Base-by-base conservation (phyloP, 1,140 invertebrate species). In the Sycophila sp. region DNA sequence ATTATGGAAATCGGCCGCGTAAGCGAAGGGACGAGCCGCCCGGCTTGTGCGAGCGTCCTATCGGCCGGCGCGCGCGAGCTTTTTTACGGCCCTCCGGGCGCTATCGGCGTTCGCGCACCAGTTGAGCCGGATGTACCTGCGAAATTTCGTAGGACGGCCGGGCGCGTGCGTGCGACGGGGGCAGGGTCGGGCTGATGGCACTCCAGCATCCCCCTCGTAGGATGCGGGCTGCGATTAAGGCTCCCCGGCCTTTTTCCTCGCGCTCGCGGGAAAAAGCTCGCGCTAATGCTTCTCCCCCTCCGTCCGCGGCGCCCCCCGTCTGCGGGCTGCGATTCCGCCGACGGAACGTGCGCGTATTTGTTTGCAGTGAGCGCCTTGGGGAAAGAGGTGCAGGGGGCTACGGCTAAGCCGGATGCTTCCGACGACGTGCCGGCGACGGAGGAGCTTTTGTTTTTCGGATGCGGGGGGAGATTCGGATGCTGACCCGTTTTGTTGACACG, bases 391-490 rank as follows among this genome's bases (percentile, higher is more conserved):
- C 40, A 47, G 42, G n/a, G 15, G 1, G 63, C 24, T 55, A 15
- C 28, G 32, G 40, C 17, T 58, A 59, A 68, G 65, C 55, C 59
- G 30, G 28, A 59, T 67, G 49, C n/a, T 63, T 22, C n/a, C 62
- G 28, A n/a, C n/a, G n/a, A n/a, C n/a, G n/a, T n/a, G n/a, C n/a
- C 28, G 47, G 47, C 6, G 17, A 59, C 19, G 40, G 38, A 22
- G 15, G 28, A 15, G 42, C 38, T 55, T 68, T 68, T 68, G 65
- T 68, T 68, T 68, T 68, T 49, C 65, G 65, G 55, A 68, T 56
- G n/a, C n/a, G n/a, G n/a, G n/a, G n/a, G n/a, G n/a, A n/a, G n/a
- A n/a, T 59, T 47, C 4, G 40, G 55, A 47, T 53, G 45, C 59
- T 58, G 30, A 59, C 55, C 55, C 55, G 28, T 19, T 53, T 24